Evolutionary conservation across 2,113 vertebrate species (phyloP).

Genomic region (Cottus gobio): DNA sequence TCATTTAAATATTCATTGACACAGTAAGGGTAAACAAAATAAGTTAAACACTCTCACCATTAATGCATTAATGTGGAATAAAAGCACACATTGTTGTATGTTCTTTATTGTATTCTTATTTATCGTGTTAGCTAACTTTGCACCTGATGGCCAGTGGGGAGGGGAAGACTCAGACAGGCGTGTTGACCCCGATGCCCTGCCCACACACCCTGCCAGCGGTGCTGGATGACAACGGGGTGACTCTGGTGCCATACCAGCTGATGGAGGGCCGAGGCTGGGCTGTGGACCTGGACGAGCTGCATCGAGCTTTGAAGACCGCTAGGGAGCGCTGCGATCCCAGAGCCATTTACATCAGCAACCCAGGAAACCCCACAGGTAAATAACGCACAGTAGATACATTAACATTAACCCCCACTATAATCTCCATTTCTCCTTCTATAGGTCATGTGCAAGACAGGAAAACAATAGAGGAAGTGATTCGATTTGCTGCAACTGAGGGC

Average conservation of each 20-base stretch:
- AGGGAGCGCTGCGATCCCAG: slow-evolving; percentile 66
- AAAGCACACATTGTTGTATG: neutral
- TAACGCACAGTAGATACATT: neutral
- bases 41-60: neutral
- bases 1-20: too few species aligned
- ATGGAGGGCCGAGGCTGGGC: slow-evolving; percentile 74
- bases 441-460: slow-evolving; percentile 79
- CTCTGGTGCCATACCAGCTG: slow-evolving; percentile 64
- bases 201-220: slow-evolving; percentile 60
- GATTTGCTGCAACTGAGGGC: slow-evolving; percentile 83
- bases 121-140: neutral
- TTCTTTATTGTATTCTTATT: neutral
- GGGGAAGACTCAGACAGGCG: slow-evolving; percentile 52
- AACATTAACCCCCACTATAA: neutral
- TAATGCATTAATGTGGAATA: neutral
- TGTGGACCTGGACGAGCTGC: slow-evolving; percentile 63
- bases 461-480: slow-evolving; percentile 86
- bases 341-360: slow-evolving; percentile 81
- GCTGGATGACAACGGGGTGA: slow-evolving; percentile 49
- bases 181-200: slow-evolving; percentile 75
- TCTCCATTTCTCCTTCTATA: neutral
- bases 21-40: too few species aligned
- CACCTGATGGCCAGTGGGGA: slow-evolving; percentile 42
- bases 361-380: slow-evolving; percentile 80
- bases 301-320: slow-evolving; percentile 37